Conservation (phyloP, 2,888 invertebrate genomes). For the Dynastes maya region DNA sequence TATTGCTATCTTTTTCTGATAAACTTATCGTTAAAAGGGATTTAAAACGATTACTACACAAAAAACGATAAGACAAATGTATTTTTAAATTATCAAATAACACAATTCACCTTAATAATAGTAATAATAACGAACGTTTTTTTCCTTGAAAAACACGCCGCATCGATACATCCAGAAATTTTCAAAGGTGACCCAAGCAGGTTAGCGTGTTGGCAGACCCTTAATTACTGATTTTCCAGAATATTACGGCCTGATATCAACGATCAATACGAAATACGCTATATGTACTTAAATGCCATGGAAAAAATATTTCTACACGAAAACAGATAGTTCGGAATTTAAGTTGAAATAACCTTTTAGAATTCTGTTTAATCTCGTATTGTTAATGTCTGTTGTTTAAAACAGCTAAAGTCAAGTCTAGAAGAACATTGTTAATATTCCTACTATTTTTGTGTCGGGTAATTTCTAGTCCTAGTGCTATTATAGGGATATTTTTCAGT, state of each 20-base stretch:
- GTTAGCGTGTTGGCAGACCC: not conserved
- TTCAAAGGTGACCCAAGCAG: not conserved
- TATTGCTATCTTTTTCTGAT: too few relatives aligned
- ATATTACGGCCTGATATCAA: slow-evolving; percentile 1
- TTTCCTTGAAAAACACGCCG: not conserved
- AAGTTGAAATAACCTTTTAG: not conserved
- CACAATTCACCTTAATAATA: not conserved
- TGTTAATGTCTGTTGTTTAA: not conserved
- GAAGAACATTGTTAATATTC: too few relatives aligned
- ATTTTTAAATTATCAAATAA: not conserved
- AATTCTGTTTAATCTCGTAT: not conserved
- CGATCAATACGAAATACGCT: not conserved
- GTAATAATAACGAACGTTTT: not conserved
- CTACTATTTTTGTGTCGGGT: too few relatives aligned
- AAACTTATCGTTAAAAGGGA: too few relatives aligned
- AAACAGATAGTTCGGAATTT: not conserved
- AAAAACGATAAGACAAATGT: too few relatives aligned
- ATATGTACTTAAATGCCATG: not conserved
- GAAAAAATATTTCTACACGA: not conserved
- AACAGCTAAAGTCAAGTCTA: not conserved
- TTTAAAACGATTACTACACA: too few relatives aligned
- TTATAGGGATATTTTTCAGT: too few relatives aligned
- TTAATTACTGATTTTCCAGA: slow-evolving; percentile 1
- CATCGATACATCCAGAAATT: not conserved
- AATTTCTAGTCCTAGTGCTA: too few relatives aligned